A percentile compares a stretch with the other conserved stretches of the same genome.
Evolutionary conservation across 2,113 vertebrate species (phyloP).

Genomic region (Lepus americanus): DNA sequence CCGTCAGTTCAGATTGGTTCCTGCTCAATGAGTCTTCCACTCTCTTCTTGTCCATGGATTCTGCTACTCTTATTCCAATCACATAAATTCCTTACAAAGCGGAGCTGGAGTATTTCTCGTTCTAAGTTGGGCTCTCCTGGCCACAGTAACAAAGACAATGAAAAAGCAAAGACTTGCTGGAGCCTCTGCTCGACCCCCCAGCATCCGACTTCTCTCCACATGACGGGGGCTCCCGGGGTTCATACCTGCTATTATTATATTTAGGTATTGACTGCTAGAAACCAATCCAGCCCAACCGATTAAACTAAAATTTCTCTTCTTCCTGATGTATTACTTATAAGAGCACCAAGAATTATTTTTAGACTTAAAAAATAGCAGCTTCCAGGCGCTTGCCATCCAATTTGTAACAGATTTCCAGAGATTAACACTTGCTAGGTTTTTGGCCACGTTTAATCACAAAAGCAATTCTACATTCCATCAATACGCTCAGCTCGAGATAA

Average conservation of each 20-base stretch:
- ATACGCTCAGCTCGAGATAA: slow-evolving; percentile 22
- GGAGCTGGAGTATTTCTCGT: not conserved
- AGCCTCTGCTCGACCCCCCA: not conserved
- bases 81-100: not conserved
- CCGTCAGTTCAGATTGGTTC: not conserved
- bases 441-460: slow-evolving; percentile 79
- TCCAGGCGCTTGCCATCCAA: slow-evolving; percentile 71
- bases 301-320: slow-evolving; percentile 50
- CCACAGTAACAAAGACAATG: not conserved
- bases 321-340: slow-evolving; percentile 61
- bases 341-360: slow-evolving; percentile 77
- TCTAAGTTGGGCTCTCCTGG: not conserved
- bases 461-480: slow-evolving; percentile 75
- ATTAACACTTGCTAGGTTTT: slow-evolving; percentile 81
- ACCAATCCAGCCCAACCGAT: not conserved
- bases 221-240: not conserved
- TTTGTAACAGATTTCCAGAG: slow-evolving; percentile 83
- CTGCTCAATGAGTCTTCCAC: not conserved
- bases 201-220: not conserved
- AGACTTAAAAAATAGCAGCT: slow-evolving; percentile 80
- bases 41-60: not conserved
- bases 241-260: not conserved
- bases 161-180: not conserved
- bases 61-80: not conserved
- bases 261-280: slow-evolving; percentile 29